Evolutionary conservation across 2,888 invertebrate genomes (phyloP).

Genomic region (Pseudococcus longispinus): DNA sequence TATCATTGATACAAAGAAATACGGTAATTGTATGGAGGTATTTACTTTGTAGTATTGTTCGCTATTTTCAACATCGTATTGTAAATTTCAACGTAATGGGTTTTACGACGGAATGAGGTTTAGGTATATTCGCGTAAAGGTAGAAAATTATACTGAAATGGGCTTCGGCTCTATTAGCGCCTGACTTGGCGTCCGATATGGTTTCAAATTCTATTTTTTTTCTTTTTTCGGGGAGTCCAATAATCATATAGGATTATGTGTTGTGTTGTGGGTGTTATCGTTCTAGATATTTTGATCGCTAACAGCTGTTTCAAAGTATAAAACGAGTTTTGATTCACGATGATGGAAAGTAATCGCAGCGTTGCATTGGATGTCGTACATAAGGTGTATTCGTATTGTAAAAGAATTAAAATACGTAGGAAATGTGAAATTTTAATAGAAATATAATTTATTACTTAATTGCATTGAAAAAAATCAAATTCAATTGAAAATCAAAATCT

Average conservation of each 20-base stretch:
- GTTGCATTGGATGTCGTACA: neutral
- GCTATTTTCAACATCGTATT: slow-evolving; percentile 28
- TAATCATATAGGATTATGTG: neutral
- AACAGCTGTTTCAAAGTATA: neutral
- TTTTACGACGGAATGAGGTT: slow-evolving; percentile 21
- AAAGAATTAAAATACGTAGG: too few species aligned
- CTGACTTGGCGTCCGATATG: neutral
- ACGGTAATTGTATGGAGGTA: slow-evolving; percentile 34
- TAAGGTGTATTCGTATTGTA: too few species aligned
- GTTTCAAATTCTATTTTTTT: neutral
- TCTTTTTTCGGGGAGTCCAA: neutral
- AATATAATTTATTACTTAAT: neutral
- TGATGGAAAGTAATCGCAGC: neutral
- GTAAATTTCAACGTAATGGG: slow-evolving; percentile 23
- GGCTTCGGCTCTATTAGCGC: neutral
- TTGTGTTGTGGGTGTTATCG: neutral
- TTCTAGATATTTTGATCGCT: neutral
- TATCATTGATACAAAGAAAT: slow-evolving; percentile 45
- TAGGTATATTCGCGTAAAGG: slow-evolving; percentile 2
- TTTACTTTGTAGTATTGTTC: slow-evolving; percentile 34
- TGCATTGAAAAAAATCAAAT: neutral
- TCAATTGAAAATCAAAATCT: too few species aligned
- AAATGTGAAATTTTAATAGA: too few species aligned
- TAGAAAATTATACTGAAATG: slow-evolving; percentile 14
- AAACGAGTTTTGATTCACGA: neutral